Conservation (phyloP, 2,888 invertebrate genomes). For the Argyresthia albistria region DNA sequence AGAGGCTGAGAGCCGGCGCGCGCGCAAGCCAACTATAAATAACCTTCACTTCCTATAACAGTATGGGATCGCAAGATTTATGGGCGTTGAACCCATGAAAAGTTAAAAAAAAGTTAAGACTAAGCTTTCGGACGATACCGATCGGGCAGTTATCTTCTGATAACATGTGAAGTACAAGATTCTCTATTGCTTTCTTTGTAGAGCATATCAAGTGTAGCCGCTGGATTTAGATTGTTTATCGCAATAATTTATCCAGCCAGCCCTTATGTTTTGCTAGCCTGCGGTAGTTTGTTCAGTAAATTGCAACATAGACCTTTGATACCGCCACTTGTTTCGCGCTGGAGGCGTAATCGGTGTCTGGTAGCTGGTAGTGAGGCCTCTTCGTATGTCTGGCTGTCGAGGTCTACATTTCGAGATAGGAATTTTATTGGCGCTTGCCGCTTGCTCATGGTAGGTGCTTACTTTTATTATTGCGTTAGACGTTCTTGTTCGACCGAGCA, state of each 20-base stretch:
- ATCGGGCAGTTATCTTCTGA: not conserved
- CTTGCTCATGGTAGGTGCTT: too few species aligned
- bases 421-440: too few species aligned
- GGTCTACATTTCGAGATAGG: too few species aligned
- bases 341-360: too few species aligned
- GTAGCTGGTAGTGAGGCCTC: too few species aligned
- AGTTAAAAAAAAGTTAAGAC: slow-evolving; percentile 42
- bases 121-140: slow-evolving; percentile 18
- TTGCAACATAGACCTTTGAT: not conserved
- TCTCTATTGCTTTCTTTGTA: not conserved
- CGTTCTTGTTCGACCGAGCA: too few species aligned
- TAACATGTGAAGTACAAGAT: not conserved
- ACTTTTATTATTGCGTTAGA: too few species aligned
- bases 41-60: slow-evolving; percentile 58
- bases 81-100: slow-evolving; percentile 63
- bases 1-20: slow-evolving; percentile 19
- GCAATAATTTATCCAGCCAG: not conserved
- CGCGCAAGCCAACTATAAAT: slow-evolving; percentile 42
- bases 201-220: not conserved
- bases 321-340: too few species aligned
- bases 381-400: too few species aligned
- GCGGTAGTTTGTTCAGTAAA: not conserved
- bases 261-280: not conserved
- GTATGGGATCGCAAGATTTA: slow-evolving; percentile 49
- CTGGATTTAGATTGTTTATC: not conserved